A percentile compares a stretch with the other conserved stretches of the same genome.
phyloP scores from a whole-genome alignment of 2,113 vertebrate genomes.

The Psilopogon haemacephalus region DNA sequence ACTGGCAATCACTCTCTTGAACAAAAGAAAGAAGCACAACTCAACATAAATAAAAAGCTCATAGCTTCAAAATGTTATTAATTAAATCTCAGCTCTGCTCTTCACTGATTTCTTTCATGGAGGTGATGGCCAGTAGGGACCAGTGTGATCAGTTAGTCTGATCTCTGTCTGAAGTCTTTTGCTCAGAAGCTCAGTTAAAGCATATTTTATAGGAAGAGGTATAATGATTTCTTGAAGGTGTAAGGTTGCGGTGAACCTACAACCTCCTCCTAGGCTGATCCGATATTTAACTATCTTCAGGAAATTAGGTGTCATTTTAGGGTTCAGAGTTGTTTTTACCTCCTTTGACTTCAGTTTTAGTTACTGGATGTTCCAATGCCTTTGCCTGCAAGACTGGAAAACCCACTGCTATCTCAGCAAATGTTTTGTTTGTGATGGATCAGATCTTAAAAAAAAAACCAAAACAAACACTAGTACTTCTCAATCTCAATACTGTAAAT shows the following conservation, averaged over 20 bases:
- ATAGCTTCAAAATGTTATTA: background rate
- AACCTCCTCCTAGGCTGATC: background rate
- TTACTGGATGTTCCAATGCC: background rate
- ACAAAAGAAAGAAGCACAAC: background rate
- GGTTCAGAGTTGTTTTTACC: background rate
- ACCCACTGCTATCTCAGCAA: background rate
- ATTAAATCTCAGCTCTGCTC: background rate
- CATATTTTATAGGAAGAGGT: background rate
- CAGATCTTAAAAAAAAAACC: background rate
- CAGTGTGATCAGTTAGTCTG: background rate
- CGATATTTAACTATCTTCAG: background rate
- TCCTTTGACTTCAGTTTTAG: background rate
- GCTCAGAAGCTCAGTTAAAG: background rate
- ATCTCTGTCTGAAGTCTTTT: background rate
- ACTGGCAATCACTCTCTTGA: background rate
- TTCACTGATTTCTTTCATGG: background rate
- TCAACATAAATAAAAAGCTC: background rate
- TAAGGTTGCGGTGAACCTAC: background rate
- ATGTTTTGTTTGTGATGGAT: background rate
- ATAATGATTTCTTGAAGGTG: background rate
- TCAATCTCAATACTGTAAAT: background rate
- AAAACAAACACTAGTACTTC: background rate
- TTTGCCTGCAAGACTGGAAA: background rate
- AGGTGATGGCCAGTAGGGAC: background rate
- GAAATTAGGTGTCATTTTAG: background rate